Base-by-base conservation (phyloP, 23 tunicate species). In the Phallusia fumigata region DNA sequence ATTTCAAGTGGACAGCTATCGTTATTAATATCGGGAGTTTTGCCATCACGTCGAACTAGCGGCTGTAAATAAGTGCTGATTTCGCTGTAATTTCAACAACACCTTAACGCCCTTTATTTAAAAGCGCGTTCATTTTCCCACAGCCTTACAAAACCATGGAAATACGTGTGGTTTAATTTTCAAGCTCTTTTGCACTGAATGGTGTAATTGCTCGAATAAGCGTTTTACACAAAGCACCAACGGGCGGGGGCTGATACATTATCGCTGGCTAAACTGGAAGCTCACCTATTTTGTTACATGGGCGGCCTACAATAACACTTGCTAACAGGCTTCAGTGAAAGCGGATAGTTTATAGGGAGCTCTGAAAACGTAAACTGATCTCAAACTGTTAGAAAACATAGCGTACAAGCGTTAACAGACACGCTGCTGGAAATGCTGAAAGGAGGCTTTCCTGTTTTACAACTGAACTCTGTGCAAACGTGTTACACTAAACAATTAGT, bases 391-490 rank as follows among this genome's bases (percentile, higher is more conserved):
- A 2, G 77, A 74, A 32, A 21, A 77, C 58, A 45, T 34, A 0
- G 33, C 32, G 10, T 77, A 77, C 81, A 77, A 74, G 40, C 72
- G 69, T 74, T 28, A 26, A 83, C 86, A 74, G 86, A 31, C 47
- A 74, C 86, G 86, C 45, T 74, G 19, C 6, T 47, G 79, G 18
- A 15, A 36, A 47, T 16, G 69, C 74, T 74, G 79, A 83, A 83
- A 83, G 69, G 30, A 2, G 13, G 40, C 16, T 35, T n/a, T 75
- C 28, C 69, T 83, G 86, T 83, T 83, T 74, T 81, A 65, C 44
- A 58, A 58, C 69, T 58, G 11, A 1, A 24, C 16, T 58, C 28
- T 58, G 15, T 24, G 13, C 16, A 3, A 21, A 58, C 69, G 18
- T 13, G 15, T 51, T 51, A 51, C 58, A 2, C 69, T 21, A 58